Evolutionary conservation across 2,888 invertebrate species (phyloP), one percentile per base, ranked within the genome.

Genomic region (Dolichopus griseipennis): DNA sequence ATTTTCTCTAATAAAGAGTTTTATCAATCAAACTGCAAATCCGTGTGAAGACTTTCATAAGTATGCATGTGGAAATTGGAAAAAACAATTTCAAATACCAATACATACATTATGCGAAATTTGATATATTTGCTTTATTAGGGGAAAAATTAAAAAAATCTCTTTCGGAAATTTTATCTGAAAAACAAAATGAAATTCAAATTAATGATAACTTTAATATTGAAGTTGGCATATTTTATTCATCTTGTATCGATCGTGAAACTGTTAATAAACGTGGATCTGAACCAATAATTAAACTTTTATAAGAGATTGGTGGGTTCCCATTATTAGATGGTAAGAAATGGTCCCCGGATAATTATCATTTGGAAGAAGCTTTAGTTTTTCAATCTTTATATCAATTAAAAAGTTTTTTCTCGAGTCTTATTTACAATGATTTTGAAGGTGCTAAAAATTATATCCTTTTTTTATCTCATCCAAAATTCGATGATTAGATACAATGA

Each of bases 41-140:
- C 72, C 72, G 0, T 72, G 72, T 65, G 69, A 70, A 33, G 70
- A 72, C 65, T 72, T 72, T 18, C 71, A 72, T 27, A 68, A 72
- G 67, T 72, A 71, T 34, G 27, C 27, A 27, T 27, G 27, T 27
- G 27, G 27, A 5, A 72, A 71, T 65, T 72, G 72, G 70, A 69
- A 71, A 22, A 65, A 37, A 6, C 63, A 69, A 3, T 37, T 71
- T 61, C 71, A 72, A 1, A 72, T 72, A 37, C 72, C 72, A 15
- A 70, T 69, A n/a, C n/a, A n/a, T n/a, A n/a, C 70, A 73, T 65
- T 68, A 66, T 20, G 68, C 69, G 0, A 71, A 70, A 61, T 68
- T 70, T 43, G 66, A 71, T 1, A 67, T 72, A 37, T 72, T 72
- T 21, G 61, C 65, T n/a, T 52, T 72, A 66, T 27, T 72, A 63